Evolutionary conservation across 2,113 vertebrate species (phyloP).

Genomic region (Harpagus bidentatus): DNA sequence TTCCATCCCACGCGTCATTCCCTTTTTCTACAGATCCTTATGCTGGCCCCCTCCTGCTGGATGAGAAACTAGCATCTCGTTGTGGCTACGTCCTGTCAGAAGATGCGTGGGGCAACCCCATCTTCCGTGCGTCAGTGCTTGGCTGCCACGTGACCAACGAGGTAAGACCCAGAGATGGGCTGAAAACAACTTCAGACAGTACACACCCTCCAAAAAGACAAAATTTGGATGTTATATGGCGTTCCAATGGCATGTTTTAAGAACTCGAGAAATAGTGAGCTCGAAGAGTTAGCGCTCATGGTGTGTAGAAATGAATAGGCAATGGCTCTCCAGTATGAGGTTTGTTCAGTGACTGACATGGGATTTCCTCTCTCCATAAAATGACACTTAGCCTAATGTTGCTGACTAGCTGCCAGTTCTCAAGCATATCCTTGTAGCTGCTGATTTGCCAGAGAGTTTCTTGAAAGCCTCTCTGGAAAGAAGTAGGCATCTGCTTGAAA

Average conservation of each 20-base stretch:
- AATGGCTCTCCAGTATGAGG: neutral
- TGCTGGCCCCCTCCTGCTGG: neutral
- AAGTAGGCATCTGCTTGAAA: conserved; percentile 64
- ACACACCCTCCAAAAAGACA: neutral
- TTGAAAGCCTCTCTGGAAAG: conserved; percentile 65
- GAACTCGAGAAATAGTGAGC: neutral
- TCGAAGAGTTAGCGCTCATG: neutral
- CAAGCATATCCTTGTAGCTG: conserved; percentile 39
- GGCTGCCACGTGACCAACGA: conserved; percentile 13
- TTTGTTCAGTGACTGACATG: conserved; percentile 30
- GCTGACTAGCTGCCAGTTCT: conserved; percentile 53
- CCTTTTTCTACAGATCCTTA: neutral
- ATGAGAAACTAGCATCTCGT: conserved; percentile 12
- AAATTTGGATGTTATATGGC: neutral
- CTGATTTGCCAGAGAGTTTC: conserved; percentile 56
- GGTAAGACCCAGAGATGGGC: neutral
- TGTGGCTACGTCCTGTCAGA: conserved; percentile 35
- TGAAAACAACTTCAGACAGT: neutral
- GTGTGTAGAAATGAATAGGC: neutral
- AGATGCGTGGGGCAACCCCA: conserved; percentile 23
- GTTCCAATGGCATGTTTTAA: neutral
- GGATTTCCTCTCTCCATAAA: conserved; percentile 59
- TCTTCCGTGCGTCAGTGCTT: neutral
- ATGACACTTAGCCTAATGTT: conserved; percentile 44
- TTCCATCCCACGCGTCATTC: neutral